Conservation (phyloP, 2,797 vertebrate genomes). For the Mastacembelus armatus region DNA sequence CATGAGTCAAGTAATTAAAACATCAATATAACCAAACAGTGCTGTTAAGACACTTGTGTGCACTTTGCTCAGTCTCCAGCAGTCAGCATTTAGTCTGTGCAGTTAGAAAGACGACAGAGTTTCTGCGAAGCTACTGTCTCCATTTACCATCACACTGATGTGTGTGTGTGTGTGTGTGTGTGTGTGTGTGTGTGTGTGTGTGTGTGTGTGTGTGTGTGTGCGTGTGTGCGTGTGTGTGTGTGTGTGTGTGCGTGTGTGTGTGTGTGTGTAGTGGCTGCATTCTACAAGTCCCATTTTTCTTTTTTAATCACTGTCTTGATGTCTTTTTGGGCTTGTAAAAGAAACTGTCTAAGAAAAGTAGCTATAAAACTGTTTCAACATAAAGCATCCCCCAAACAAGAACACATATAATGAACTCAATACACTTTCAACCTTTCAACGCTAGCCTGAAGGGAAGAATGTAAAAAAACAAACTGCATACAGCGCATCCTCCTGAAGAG, state of each 20-base stretch:
- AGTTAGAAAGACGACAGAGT: conserved; percentile 2
- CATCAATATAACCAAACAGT: conserved; percentile 76
- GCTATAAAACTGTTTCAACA: conserved; percentile 10
- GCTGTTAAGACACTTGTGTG: conserved; percentile 64
- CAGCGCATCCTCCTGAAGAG: conserved; percentile 32
- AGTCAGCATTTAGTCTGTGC: conserved; percentile 46
- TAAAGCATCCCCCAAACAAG: conserved; percentile 9
- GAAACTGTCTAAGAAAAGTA: conserved; percentile 1
- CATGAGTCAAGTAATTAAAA: conserved; percentile 86
- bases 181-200: not conserved
- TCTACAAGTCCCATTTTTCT: not conserved
- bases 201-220: not conserved
- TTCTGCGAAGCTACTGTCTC: conserved; percentile 18
- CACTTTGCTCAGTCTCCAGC: conserved; percentile 41
- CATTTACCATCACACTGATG: not conserved
- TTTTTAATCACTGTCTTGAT: conserved; percentile 5
- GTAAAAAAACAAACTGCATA: conserved; percentile 13
- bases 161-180: too few species aligned
- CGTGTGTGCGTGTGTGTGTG: not conserved
- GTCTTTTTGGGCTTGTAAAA: not conserved
- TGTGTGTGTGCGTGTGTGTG: not conserved
- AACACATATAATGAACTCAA: conserved; percentile 1
- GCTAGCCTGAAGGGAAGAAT: conserved; percentile 22
- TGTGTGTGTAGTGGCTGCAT: not conserved
- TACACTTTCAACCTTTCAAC: conserved; percentile 23